Evolutionary conservation across 2,888 invertebrate genomes (phyloP), one percentile per base, ranked within the genome.

Genomic region (Scaptomyza parva): DNA sequence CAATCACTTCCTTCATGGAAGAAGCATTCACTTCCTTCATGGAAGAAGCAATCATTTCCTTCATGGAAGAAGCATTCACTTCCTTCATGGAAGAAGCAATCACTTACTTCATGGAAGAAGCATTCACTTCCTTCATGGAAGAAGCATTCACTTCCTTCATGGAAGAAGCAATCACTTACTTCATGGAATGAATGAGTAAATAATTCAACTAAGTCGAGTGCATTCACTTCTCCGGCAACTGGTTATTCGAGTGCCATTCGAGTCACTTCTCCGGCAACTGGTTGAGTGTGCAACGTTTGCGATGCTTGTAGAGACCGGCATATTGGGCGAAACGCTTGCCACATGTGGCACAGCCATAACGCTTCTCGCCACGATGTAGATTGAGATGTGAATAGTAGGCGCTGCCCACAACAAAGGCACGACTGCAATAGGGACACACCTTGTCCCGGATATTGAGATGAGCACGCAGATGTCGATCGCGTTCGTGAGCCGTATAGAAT

Each of bases 351-450:
- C 90, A 91, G 9, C 70, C 53, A 59, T 89, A 90, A 3, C 89
- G 88, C 62, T 91, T 91, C 33, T 82, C 88, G 20, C 78, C 88
- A 3, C 78, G 78, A 69, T 91, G 90, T 53, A 91, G 65, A 65
- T 90, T 88, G 14, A 90, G 76, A 28, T 91, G 90, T 11, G 91
- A 88, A 58, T 90, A 90, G 28, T 90, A 89, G 14, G 90, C 89
- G 14, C 86, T 89, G 40, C 90, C 88, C 2, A 86, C 83, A 1
- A 88, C 86, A 70, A 91, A 91, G 11, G 88, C 84, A 7, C 89
- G 89, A 0, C 76, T 79, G 44, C 90, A 91, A 6, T 90, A 83
- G 0, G 89, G 86, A 53, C 90, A 91, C 0, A 88, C 74, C 57
- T 90, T 90, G 30, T 89, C 89, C 26, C 90, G 82, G 26, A 90